A percentile compares a stretch with the other conserved stretches of the same genome.
Evolutionary conservation across 2,113 vertebrate species (phyloP).

Genomic region (Nerophis lumbriciformis): DNA sequence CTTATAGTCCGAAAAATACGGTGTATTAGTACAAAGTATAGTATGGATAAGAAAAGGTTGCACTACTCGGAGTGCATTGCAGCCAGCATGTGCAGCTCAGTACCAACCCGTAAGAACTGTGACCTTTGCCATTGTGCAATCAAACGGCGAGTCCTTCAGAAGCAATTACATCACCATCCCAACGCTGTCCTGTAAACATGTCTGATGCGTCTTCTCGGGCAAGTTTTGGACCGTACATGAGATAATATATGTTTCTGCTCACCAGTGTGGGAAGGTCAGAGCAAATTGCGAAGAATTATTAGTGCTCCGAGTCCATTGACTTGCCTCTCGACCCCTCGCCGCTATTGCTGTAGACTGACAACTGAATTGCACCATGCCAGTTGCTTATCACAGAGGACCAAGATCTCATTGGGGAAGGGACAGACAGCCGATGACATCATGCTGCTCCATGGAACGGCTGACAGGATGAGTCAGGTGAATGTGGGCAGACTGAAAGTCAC

Average conservation of each 20-base stretch:
- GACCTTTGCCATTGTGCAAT: slow-evolving; percentile 28
- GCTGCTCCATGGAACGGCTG: slow-evolving; percentile 50
- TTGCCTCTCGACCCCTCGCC: slow-evolving; percentile 20
- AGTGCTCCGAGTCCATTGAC: slow-evolving; percentile 24
- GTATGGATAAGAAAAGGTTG: not conserved
- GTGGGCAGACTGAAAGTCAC: slow-evolving; percentile 51
- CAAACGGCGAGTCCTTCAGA: slow-evolving; percentile 15
- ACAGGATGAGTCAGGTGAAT: slow-evolving; percentile 63
- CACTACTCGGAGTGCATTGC: slow-evolving; percentile 9
- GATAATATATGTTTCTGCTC: slow-evolving; percentile 34
- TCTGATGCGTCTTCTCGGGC: slow-evolving; percentile 20
- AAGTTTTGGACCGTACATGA: slow-evolving; percentile 17
- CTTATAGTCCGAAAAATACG: too few species aligned
- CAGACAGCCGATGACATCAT: slow-evolving; percentile 53
- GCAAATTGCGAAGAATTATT: slow-evolving; percentile 36
- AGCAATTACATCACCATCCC: slow-evolving; percentile 19
- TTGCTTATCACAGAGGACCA: slow-evolving; percentile 38
- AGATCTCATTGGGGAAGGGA: slow-evolving; percentile 23
- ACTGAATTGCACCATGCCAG: slow-evolving; percentile 28
- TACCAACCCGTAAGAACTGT: slow-evolving; percentile 10
- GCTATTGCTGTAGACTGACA: slow-evolving; percentile 34
- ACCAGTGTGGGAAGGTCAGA: slow-evolving; percentile 25
- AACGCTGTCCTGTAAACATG: slow-evolving; percentile 26
- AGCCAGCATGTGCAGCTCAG: slow-evolving; percentile 49
- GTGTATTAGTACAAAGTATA: not conserved